Base-by-base conservation (phyloP, 1,140 invertebrate species). In the Leguminivora glycinivorella region DNA sequence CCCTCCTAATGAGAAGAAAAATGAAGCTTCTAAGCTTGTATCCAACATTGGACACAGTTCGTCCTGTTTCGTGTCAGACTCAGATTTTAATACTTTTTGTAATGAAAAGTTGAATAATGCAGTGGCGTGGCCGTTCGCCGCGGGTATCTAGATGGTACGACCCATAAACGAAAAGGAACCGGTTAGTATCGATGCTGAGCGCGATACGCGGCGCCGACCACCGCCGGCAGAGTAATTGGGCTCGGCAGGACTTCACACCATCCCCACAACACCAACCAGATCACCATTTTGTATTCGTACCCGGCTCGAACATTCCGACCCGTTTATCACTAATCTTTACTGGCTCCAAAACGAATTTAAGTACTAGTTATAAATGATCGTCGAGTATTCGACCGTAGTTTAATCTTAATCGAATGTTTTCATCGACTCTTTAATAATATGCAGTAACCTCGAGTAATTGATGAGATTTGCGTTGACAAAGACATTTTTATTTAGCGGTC, bases 181-280 rank as follows among this genome's bases (percentile, higher is more conserved):
- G 87, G 85, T 87, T 86, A 66, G 71, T 74, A 75, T 87, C 83
- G 88, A 90, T 90, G 86, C 83, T 83, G 79, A 85, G 83, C 80
- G 82, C 84, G 86, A 87, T 87, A 88, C 79, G 84, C 83, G 72
- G 87, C 87, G 85, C 85, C 82, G 85, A 84, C 83, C 87, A 87
- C 85, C 84, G 85, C 82, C 77, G 82, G 70, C 85, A 79, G 82
- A 83, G 84, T 90, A 90, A 90, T 90, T 88, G 88, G 84, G 81
- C 86, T 80, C 88, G 82, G 79, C 88, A 83, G 88, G 88, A 90
- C 85, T 90, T 90, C 88, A 90, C 88, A 90, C 88, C 84, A 87
- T 79, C 82, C 69, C 72, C 70, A 77, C 76, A 77, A 77, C 73
- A 63, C 58, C 58, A 63, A 63, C 58, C 29, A 63, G 58, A 63